These are phyloP conservation scores for Nomada ferruginata DNA, from an alignment of 2,888 invertebrate species.

Conservation along the genomic window DNA sequence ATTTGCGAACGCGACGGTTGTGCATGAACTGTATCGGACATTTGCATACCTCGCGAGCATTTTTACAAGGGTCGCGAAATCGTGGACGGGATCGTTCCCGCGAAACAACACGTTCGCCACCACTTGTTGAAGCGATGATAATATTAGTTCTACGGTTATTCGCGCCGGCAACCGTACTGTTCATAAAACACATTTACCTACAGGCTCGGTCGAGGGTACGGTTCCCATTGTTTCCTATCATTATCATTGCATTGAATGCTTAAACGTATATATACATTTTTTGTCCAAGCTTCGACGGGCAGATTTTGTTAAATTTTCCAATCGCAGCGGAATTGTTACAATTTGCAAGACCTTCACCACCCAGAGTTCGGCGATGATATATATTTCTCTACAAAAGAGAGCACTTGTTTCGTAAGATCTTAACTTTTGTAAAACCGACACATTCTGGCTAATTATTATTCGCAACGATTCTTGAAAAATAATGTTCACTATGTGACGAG, in stretches of 20 bases:
- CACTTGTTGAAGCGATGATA: constrained; percentile 40
- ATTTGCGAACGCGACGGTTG: background rate
- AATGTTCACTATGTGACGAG: background rate
- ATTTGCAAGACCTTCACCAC: too few species aligned
- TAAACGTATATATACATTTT: too few species aligned
- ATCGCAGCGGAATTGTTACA: too few species aligned
- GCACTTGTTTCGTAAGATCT: too few species aligned
- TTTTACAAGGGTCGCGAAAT: constrained; percentile 24
- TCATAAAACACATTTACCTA: constrained; percentile 12
- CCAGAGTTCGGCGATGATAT: too few species aligned
- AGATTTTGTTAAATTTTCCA: background rate
- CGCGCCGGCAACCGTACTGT: background rate
- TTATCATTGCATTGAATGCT: background rate
- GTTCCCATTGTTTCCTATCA: background rate
- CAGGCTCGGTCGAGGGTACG: background rate
- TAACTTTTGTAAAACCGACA: background rate
- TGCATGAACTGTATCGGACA: background rate
- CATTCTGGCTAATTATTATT: constrained; percentile 3
- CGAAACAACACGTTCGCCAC: background rate
- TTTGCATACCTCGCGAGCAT: constrained; percentile 29
- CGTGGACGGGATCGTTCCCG: background rate
- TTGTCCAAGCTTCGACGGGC: too few species aligned
- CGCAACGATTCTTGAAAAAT: background rate
- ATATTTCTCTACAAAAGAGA: too few species aligned
- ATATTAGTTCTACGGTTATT: constrained; percentile 17